Conservation (phyloP, 2,113 vertebrate species). For the Mandrillus leucophaeus region DNA sequence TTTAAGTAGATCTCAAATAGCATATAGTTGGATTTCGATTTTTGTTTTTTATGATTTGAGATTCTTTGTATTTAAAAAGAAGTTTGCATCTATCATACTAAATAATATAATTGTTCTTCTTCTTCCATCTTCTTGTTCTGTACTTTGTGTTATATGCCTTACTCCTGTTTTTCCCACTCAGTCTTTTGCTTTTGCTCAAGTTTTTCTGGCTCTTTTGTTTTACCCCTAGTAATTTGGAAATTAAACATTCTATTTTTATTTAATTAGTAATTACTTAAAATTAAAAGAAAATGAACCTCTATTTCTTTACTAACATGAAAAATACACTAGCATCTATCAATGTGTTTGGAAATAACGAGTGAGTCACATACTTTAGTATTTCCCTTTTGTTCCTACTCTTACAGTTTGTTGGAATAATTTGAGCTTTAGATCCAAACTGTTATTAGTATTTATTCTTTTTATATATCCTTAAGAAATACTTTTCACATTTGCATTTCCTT, state of each 20-base stretch:
- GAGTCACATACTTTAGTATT: conserved; percentile 20
- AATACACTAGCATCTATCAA: not conserved
- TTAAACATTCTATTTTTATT: conserved; percentile 51
- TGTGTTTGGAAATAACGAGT: not conserved
- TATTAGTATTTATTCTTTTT: not conserved
- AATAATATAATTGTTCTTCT: not conserved
- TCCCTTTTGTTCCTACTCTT: conserved; percentile 12
- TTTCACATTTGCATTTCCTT: conserved; percentile 21
- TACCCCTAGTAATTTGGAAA: conserved; percentile 11
- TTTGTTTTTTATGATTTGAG: not conserved
- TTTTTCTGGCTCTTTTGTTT: conserved; percentile 10
- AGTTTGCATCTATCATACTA: not conserved
- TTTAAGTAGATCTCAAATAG: not conserved
- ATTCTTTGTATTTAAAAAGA: conserved; percentile 18
- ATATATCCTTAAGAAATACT: not conserved
- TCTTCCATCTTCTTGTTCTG: not conserved
- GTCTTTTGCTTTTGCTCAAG: not conserved
- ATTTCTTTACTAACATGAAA: not conserved
- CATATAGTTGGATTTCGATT: not conserved
- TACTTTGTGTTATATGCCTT: not conserved
- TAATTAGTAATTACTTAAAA: conserved; percentile 53
- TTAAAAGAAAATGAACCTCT: not conserved
- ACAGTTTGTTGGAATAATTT: not conserved
- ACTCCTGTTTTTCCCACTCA: not conserved
- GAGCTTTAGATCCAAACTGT: not conserved